Conservation (phyloP, 2,113 vertebrate genomes). For the Sylvietta virens region DNA sequence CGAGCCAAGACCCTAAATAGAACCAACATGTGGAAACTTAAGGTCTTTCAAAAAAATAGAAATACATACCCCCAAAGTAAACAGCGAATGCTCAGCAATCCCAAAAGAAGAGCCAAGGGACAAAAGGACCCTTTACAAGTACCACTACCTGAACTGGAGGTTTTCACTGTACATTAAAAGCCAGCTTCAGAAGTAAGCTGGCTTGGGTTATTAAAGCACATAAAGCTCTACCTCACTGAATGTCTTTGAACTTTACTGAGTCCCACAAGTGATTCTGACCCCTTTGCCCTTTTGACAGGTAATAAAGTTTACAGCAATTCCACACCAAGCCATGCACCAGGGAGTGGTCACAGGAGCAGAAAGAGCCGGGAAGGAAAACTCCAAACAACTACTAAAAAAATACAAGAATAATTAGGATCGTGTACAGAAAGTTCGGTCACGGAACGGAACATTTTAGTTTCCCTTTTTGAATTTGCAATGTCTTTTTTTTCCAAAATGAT, state of each 20-base stretch:
- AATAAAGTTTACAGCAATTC: constrained; percentile 99
- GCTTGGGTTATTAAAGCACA: constrained; percentile 89
- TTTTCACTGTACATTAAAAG: constrained; percentile 81
- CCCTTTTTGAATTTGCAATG: background rate
- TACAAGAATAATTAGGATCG: constrained; percentile 47
- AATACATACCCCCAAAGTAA: background rate
- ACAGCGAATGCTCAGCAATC: background rate
- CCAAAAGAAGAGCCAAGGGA: constrained; percentile 42
- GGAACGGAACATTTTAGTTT: background rate
- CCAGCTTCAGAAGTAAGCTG: constrained; percentile 79
- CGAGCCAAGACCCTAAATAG: background rate
- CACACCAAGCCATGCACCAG: constrained; percentile 96
- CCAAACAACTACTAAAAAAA: constrained; percentile 9
- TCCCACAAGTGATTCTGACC: constrained; percentile 92
- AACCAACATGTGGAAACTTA: background rate
- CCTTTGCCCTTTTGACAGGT: constrained; percentile 95
- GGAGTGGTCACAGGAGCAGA: constrained; percentile 79
- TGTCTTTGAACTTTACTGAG: constrained; percentile 97
- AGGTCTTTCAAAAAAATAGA: background rate
- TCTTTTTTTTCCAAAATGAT: constrained; percentile 45
- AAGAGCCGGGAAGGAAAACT: constrained; percentile 75
- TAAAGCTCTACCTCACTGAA: constrained; percentile 85
- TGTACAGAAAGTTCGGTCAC: constrained; percentile 2
- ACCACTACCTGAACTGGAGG: constrained; percentile 63
- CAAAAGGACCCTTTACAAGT: constrained; percentile 9